These are phyloP conservation scores for Fregata magnificens DNA, from an alignment of 2,113 vertebrate genomes.

Conservation along the genomic window DNA sequence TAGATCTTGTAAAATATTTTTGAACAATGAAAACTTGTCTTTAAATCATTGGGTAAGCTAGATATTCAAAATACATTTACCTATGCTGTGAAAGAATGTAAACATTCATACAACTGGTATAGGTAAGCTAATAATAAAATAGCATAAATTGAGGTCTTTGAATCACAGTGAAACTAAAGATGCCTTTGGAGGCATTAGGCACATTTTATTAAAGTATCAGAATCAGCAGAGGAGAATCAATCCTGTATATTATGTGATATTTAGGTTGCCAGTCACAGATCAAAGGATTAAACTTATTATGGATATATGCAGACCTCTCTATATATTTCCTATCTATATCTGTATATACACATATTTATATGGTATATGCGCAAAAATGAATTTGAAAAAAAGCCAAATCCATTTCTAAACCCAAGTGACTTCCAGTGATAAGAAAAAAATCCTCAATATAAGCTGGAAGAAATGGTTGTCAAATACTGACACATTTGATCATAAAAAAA, in stretches of 20 bases:
- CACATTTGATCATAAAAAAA: background rate
- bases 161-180: background rate
- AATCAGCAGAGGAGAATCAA: background rate
- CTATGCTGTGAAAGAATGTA: background rate
- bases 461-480: background rate
- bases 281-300: background rate
- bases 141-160: background rate
- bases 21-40: background rate
- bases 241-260: background rate
- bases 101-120: background rate
- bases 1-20: background rate
- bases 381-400: background rate
- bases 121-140: background rate
- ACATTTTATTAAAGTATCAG: background rate
- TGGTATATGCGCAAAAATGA: background rate
- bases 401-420: background rate
- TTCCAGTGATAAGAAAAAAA: background rate
- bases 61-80: background rate
- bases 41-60: background rate
- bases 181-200: background rate
- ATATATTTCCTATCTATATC: background rate
- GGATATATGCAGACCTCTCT: background rate
- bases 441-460: background rate
- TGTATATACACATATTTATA: background rate
- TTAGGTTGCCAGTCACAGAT: background rate